phyloP scores from a whole-genome alignment of 1,140 invertebrate species.

The Hesperophylax magnus region DNA sequence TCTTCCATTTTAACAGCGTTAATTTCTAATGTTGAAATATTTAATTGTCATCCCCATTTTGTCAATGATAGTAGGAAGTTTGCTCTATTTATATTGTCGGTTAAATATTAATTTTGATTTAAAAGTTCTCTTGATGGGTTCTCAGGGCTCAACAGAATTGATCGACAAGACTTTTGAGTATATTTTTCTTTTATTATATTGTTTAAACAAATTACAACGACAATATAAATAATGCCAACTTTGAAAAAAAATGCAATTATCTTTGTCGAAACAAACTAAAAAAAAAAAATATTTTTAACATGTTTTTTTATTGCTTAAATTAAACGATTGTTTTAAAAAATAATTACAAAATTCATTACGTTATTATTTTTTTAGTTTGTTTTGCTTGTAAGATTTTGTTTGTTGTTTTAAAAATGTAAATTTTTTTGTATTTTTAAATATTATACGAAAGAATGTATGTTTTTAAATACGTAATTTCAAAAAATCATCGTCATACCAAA shows the following conservation, averaged over 20 bases:
- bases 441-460: not conserved
- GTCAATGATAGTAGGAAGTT: not conserved
- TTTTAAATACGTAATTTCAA: not conserved
- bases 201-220: constrained; percentile 9
- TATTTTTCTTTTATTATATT: constrained; percentile 1
- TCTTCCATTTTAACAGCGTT: not conserved
- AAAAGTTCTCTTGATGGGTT: constrained; percentile 51
- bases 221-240: not conserved
- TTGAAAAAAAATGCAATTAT: not conserved
- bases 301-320: no score
- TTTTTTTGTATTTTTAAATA: constrained; percentile 11
- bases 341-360: not conserved
- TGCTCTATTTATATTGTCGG: not conserved
- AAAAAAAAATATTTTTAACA: not conserved
- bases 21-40: no score
- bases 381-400: not conserved
- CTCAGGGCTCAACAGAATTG: constrained; percentile 55
- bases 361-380: constrained; percentile 4
- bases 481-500: constrained; percentile 4
- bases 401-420: not conserved
- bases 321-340: not conserved
- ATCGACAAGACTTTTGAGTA: constrained; percentile 44
- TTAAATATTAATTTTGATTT: constrained; percentile 6
- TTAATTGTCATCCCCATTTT: no score
- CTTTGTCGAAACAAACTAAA: constrained; percentile 11